Percentiles rank a stretch among this genome's conserved stretches.
These are phyloP conservation scores for Semibalanus balanoides DNA, from an alignment of 1,140 invertebrate genomes.

Conservation along the genomic window DNA sequence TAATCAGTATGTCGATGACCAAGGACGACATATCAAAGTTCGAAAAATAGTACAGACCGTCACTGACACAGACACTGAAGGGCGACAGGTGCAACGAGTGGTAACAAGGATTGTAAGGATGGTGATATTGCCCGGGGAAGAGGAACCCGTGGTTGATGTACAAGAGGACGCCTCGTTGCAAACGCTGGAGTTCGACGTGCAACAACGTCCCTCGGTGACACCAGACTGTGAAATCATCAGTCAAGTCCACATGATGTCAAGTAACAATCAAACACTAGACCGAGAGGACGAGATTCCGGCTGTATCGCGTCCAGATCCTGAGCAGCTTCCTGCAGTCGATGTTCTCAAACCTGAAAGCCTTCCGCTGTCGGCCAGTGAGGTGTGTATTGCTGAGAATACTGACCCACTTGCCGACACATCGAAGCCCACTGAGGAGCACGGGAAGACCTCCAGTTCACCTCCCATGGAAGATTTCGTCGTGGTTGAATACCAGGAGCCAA, in stretches of 20 bases:
- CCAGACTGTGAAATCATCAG: not conserved
- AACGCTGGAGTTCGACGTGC: not conserved
- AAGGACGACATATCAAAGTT: not conserved
- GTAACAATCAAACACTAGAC: not conserved
- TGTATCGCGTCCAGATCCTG: too few relatives aligned
- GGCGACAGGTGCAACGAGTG: not conserved
- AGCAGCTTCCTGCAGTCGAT: not conserved
- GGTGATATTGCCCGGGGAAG: not conserved
- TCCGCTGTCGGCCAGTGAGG: not conserved
- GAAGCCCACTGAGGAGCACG: not conserved
- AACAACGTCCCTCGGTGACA: not conserved
- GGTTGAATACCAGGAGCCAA: not conserved
- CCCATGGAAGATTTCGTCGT: not conserved
- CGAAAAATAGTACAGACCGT: not conserved
- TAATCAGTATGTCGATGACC: not conserved
- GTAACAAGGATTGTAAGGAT: not conserved
- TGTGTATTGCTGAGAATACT: not conserved
- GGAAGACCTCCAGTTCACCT: not conserved
- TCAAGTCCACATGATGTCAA: not conserved
- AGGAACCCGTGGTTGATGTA: not conserved
- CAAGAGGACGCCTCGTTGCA: not conserved
- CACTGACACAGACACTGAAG: not conserved
- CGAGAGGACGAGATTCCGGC: not conserved
- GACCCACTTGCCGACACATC: not conserved
- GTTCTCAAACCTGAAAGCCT: not conserved